Evolutionary conservation across 2,113 vertebrate species (phyloP), one percentile per base, ranked within the genome.

Genomic region (Siniperca knerii): DNA sequence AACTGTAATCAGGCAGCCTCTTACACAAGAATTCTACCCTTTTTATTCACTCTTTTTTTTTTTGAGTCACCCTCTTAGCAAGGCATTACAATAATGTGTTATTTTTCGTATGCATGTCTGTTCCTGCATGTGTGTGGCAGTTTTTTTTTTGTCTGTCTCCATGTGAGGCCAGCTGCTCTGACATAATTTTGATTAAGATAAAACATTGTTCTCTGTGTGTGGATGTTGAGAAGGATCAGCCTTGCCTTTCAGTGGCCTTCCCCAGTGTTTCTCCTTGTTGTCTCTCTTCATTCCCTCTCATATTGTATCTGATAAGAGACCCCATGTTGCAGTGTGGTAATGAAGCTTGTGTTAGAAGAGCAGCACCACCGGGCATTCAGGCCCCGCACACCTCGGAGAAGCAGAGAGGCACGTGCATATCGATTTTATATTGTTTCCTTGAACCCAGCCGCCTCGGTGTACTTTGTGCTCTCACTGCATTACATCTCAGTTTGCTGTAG

Each of bases 361-460:
- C 85, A 86, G 76, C 90, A 87, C 89, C 75, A 74, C 85, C 52
- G 67, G 93, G 92, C 88, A 81, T 90, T 81, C 72, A 71, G 81
- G 85, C 87, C 89, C 70, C 57, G 72, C 89, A 89, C 90, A 90
- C 89, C 92, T 93, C 82, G 48, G 87, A 93, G 89, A 88, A 73
- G 88, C 74, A 87, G 77, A 89, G 68, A 74, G 88, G 84, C 75
- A 87, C 85, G 48, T 90, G 84, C 90, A 78, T 94, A 93, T 95
- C 86, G 88, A 93, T 95, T 93, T 89, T 9, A 78, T 90, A 92
- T 92, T 88, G 89, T 93, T 94, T 89, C 81, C 89, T 92, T 94
- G 86, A 94, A 90, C 88, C 85, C 73, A 35, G 50, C 88, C 67
- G 92, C 90, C 82, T 93, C 48, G 16, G 55, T 40, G 52, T 73